A percentile compares a stretch with the other conserved stretches of the same genome.
Evolutionary conservation across 2,888 invertebrate genomes (phyloP).

Genomic region (Omphaloscelis lunosa): DNA sequence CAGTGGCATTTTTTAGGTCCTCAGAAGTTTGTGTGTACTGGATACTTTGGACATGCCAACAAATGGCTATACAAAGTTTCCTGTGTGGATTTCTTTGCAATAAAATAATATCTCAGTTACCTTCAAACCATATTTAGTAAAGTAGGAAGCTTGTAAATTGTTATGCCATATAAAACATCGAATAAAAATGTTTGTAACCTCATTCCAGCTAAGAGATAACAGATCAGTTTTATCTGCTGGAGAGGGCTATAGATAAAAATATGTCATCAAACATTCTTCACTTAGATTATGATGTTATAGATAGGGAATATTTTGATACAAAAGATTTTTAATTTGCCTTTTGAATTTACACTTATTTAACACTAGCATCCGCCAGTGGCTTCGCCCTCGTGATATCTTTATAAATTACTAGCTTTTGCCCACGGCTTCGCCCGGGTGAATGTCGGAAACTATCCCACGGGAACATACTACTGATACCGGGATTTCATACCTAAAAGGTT

Average conservation of each 20-base stretch:
- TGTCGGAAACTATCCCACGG: too few species aligned
- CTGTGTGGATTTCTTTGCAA: background rate
- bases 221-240: constrained; percentile 43
- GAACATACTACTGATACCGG: too few species aligned
- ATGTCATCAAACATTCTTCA: constrained; percentile 36
- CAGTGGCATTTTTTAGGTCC: too few species aligned
- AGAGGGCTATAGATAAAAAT: constrained; percentile 52
- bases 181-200: constrained; percentile 17
- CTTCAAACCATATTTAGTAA: constrained; percentile 16
- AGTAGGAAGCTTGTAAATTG: constrained; percentile 35
- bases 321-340: background rate
- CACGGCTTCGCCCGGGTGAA: too few species aligned
- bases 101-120: background rate
- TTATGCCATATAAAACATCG: background rate
- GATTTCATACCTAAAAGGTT: too few species aligned
- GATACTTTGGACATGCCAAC: too few species aligned
- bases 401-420: too few species aligned
- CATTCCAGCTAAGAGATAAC: constrained; percentile 33
- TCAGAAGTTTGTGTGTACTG: too few species aligned
- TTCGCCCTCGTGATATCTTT: too few species aligned
- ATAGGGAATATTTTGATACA: constrained; percentile 17
- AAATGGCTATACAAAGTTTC: too few species aligned
- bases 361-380: too few species aligned
- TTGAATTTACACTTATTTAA: background rate
- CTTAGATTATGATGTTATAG: constrained; percentile 23